phyloP scores from a whole-genome alignment of 2,797 vertebrate genomes.

The Thripadectes ignobilis region DNA sequence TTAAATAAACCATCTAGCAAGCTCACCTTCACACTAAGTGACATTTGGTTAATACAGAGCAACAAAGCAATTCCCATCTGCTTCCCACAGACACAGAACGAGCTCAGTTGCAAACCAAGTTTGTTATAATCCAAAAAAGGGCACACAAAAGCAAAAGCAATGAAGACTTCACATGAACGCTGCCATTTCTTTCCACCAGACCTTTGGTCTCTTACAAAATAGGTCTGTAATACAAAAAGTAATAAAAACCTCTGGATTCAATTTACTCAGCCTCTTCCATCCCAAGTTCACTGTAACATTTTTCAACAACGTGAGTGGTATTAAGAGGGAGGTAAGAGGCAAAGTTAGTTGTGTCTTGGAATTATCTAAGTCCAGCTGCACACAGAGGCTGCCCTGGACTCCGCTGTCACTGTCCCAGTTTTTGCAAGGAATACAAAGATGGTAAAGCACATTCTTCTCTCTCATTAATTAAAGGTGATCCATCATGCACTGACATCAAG shows the following conservation, averaged over 20 bases:
- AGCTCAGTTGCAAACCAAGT: slow-evolving; percentile 26
- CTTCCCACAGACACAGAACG: slow-evolving; percentile 23
- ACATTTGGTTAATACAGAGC: slow-evolving; percentile 46
- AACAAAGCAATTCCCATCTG: slow-evolving; percentile 20
- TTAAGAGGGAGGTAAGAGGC: slow-evolving; percentile 4
- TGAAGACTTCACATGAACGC: slow-evolving; percentile 11
- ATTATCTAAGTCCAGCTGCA: background rate
- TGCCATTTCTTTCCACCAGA: slow-evolving; percentile 34
- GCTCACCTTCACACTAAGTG: slow-evolving; percentile 31
- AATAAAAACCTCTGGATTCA: slow-evolving; percentile 49
- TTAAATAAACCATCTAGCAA: slow-evolving; percentile 48
- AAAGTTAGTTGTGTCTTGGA: background rate
- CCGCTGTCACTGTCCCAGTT: background rate
- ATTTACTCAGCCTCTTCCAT: slow-evolving; percentile 47
- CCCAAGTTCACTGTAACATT: slow-evolving; percentile 15
- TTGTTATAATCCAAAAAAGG: background rate
- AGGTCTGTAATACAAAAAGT: slow-evolving; percentile 46
- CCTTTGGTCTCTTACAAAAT: slow-evolving; percentile 43
- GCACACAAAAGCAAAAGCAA: slow-evolving; percentile 42
- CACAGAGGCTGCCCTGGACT: background rate
- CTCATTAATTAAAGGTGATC: background rate
- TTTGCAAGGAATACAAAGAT: background rate
- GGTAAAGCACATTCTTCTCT: background rate
- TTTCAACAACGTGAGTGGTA: background rate
- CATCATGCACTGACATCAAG: background rate